Conservation (phyloP, 2,888 invertebrate genomes). For the Lysandra coridon region DNA sequence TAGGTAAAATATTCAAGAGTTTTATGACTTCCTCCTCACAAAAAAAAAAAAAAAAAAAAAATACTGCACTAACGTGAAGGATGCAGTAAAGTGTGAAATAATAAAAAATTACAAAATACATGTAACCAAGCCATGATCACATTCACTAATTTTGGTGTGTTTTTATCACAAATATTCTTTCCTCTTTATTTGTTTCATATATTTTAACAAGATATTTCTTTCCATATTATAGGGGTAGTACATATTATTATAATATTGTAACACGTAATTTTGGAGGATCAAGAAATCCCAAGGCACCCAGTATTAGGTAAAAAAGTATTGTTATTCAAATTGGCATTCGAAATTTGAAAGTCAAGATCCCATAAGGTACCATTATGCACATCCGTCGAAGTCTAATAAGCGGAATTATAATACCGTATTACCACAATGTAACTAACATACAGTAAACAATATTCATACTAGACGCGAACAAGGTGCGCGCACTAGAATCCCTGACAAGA, state of each 20-base stretch:
- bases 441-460: background rate
- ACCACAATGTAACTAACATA: conserved; percentile 4
- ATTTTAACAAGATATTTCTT: background rate
- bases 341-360: conserved; percentile 29
- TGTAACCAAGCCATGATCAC: too few relatives aligned
- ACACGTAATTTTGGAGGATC: background rate
- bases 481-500: too few relatives aligned
- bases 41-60: too few relatives aligned
- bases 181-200: background rate
- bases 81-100: background rate
- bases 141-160: too few relatives aligned
- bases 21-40: background rate
- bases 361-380: conserved; percentile 38
- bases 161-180: background rate
- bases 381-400: conserved; percentile 42
- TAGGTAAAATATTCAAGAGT: background rate
- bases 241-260: background rate
- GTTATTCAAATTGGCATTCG: conserved; percentile 28
- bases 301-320: conserved; percentile 16
- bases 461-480: too few relatives aligned
- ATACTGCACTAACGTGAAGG: too few relatives aligned
- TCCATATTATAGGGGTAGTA: background rate
- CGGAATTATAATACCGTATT: conserved; percentile 46
- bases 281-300: background rate
- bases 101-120: too few relatives aligned